Evolutionary conservation across 2,888 invertebrate genomes (phyloP).

Genomic region (Serrognathus titanus): DNA sequence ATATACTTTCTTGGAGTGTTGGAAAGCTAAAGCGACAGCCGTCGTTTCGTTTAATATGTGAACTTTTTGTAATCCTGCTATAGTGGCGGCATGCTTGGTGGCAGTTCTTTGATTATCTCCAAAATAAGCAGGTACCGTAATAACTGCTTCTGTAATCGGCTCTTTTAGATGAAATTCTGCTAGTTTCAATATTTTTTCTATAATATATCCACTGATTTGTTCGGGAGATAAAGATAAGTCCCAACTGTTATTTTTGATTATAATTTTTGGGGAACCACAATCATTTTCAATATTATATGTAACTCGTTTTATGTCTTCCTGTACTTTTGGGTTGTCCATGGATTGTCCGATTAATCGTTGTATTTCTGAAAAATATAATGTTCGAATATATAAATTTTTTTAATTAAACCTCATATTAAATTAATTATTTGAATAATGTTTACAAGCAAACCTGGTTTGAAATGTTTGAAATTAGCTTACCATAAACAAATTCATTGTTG

Average conservation of each 20-base stretch:
- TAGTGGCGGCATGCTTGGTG: slow-evolving; percentile 30
- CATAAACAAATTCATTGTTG: no score
- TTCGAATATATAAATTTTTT: no score
- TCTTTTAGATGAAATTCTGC: slow-evolving; percentile 21
- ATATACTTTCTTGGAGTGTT: slow-evolving; percentile 16
- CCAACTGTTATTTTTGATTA: slow-evolving; percentile 11
- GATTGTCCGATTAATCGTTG: slow-evolving; percentile 32
- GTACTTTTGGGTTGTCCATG: slow-evolving; percentile 26
- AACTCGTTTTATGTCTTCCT: slow-evolving; percentile 25
- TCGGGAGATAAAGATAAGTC: slow-evolving; percentile 20
- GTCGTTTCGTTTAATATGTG: slow-evolving; percentile 31
- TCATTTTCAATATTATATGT: slow-evolving; percentile 24
- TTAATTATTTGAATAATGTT: no score
- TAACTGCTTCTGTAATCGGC: slow-evolving; percentile 25
- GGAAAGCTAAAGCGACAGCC: slow-evolving; percentile 30
- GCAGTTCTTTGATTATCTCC: slow-evolving; percentile 30
- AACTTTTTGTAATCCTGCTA: slow-evolving; percentile 27
- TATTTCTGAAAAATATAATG: slow-evolving; percentile 24
- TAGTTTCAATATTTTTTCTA: slow-evolving; percentile 22
- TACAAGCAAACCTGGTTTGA: no score
- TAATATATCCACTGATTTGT: slow-evolving; percentile 25
- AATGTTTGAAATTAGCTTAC: no score
- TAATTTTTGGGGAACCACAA: slow-evolving; percentile 21
- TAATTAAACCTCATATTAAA: no score
- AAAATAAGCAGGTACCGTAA: slow-evolving; percentile 36